phyloP scores from a whole-genome alignment of 2,797 vertebrate species.

The Cirrhinus molitorella region DNA sequence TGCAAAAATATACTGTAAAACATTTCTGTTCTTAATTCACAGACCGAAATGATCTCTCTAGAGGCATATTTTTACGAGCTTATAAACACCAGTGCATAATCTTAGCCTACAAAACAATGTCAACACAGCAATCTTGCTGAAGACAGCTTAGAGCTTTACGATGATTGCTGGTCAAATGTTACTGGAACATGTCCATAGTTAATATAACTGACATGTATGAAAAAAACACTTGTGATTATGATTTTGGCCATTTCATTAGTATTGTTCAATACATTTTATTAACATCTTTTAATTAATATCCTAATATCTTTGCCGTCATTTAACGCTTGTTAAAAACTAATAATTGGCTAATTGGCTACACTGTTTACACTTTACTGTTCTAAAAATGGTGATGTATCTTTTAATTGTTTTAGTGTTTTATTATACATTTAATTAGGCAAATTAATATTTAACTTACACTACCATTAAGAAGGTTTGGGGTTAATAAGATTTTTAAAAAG shows the following conservation, averaged over 20 bases:
- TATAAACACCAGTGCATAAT: slow-evolving; percentile 31
- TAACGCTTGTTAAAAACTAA: neutral
- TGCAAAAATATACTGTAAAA: slow-evolving; percentile 4
- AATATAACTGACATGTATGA: neutral
- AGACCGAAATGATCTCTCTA: slow-evolving; percentile 20
- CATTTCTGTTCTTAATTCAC: slow-evolving; percentile 21
- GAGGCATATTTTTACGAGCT: slow-evolving; percentile 24
- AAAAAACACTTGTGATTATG: neutral
- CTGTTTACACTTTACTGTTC: neutral
- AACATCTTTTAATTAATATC: neutral
- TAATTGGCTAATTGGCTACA: too few relatives aligned
- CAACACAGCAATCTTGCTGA: slow-evolving; percentile 4
- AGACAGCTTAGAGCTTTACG: neutral
- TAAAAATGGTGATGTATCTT: neutral
- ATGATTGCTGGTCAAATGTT: neutral
- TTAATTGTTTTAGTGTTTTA: neutral
- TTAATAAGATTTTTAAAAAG: neutral
- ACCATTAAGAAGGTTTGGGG: neutral
- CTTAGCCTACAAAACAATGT: slow-evolving; percentile 19
- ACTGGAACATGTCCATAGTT: neutral
- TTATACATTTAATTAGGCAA: neutral
- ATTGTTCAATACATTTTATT: neutral
- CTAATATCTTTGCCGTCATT: too few relatives aligned
- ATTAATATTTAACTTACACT: neutral
- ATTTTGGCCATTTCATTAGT: neutral